phyloP scores from a whole-genome alignment of 2,888 invertebrate genomes.

The Drosophila rubida region DNA sequence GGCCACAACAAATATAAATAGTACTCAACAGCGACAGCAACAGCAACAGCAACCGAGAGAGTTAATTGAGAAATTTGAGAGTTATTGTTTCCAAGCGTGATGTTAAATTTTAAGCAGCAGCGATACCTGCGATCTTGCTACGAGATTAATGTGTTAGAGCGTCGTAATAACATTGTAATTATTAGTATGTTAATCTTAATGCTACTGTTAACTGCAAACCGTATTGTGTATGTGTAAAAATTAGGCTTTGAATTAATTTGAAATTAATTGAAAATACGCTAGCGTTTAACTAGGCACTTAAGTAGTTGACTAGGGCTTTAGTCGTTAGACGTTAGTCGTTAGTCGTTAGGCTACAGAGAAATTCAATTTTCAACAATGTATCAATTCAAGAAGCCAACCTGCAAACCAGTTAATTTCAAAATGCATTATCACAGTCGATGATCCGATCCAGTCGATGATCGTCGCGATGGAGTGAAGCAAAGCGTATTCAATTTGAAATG shows the following conservation, averaged over 20 bases:
- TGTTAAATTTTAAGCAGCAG: slow-evolving; percentile 75
- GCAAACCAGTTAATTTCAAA: slow-evolving; percentile 54
- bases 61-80: slow-evolving; percentile 67
- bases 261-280: slow-evolving; percentile 73
- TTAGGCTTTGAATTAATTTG: slow-evolving; percentile 75
- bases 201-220: slow-evolving; percentile 11
- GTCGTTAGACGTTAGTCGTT: too few species aligned
- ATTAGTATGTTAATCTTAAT: slow-evolving; percentile 6
- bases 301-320: slow-evolving; percentile 28
- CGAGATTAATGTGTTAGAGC: slow-evolving; percentile 69
- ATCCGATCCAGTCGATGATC: slow-evolving; percentile 2
- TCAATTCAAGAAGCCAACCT: slow-evolving; percentile 36
- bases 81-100: slow-evolving; percentile 67
- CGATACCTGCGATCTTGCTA: slow-evolving; percentile 70
- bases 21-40: slow-evolving; percentile 67
- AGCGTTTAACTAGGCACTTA: slow-evolving; percentile 19
- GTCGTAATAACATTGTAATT: slow-evolving; percentile 52
- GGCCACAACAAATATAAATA: slow-evolving; percentile 48
- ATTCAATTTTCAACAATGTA: slow-evolving; percentile 3
- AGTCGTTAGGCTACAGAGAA: slow-evolving; percentile 2
- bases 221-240: slow-evolving; percentile 58
- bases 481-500: slow-evolving; percentile 43
- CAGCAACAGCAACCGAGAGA: background rate
- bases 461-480: background rate
- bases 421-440: slow-evolving; percentile 30